phyloP scores from a whole-genome alignment of 2,797 vertebrate species.

The Buphagus erythrorhynchus region DNA sequence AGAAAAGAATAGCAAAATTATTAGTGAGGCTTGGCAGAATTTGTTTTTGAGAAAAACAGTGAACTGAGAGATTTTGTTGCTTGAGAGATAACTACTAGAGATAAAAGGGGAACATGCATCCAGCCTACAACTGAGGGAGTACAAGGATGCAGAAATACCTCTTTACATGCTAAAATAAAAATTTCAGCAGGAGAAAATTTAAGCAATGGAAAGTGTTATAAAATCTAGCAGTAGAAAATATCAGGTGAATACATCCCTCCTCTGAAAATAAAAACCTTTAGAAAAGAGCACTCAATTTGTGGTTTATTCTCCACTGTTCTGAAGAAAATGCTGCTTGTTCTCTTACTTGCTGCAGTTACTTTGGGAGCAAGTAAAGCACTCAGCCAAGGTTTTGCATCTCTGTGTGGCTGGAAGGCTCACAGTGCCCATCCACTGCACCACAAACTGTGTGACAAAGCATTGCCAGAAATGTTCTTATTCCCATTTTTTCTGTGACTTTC shows the following conservation, averaged over 20 bases:
- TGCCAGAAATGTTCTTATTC: background rate
- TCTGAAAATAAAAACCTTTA: background rate
- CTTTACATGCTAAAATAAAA: background rate
- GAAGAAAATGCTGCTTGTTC: background rate
- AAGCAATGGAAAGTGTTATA: background rate
- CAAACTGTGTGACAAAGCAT: background rate
- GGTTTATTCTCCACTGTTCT: background rate
- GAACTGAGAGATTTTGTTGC: background rate
- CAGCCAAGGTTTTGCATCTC: background rate
- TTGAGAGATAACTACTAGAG: background rate
- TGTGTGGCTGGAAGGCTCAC: accelerated
- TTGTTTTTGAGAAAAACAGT: background rate
- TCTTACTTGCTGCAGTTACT: background rate
- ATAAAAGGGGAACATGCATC: background rate
- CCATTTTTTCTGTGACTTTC: background rate
- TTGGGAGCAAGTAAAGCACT: background rate
- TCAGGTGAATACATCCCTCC: background rate
- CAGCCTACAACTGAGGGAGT: background rate
- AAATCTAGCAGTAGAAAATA: background rate
- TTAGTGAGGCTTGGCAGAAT: background rate
- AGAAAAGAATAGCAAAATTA: background rate
- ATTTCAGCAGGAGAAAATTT: background rate
- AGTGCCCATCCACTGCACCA: background rate
- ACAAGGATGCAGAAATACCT: background rate
- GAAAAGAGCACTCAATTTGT: background rate